Evolutionary conservation across 2,113 vertebrate genomes (phyloP).

Genomic region (Sardina pilchardus): DNA sequence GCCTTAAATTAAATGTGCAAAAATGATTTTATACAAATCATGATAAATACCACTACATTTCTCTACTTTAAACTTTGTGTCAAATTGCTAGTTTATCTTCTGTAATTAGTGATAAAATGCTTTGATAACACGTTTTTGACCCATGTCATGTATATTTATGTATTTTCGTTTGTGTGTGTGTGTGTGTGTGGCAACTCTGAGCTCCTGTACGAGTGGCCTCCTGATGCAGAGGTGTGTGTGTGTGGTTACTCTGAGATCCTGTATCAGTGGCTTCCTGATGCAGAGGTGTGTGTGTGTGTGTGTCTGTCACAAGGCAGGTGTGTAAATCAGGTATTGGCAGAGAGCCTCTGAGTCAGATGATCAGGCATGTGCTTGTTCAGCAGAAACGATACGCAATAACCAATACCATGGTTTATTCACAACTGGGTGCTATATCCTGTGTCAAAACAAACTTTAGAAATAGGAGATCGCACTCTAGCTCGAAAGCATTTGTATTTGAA

Average conservation of each 20-base stretch:
- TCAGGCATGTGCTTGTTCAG: not conserved
- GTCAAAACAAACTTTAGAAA: too few species aligned
- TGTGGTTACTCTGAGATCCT: not conserved
- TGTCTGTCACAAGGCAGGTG: not conserved
- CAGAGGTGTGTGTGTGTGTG: conserved; percentile 10
- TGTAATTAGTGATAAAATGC: too few species aligned
- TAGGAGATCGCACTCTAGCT: too few species aligned
- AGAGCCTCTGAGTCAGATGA: not conserved
- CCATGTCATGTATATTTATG: not conserved
- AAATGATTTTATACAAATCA: too few species aligned
- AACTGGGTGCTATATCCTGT: too few species aligned
- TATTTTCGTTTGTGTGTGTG: not conserved
- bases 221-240: not conserved
- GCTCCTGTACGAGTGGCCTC: not conserved
- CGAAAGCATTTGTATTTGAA: too few species aligned
- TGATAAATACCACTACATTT: too few species aligned
- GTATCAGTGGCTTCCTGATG: not conserved
- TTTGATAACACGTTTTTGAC: too few species aligned
- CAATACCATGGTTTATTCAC: too few species aligned
- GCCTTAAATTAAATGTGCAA: too few species aligned
- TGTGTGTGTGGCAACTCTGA: not conserved
- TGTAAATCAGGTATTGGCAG: not conserved
- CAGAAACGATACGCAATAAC: not conserved
- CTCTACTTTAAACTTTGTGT: too few species aligned
- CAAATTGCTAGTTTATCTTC: too few species aligned